Evolutionary conservation across 2,113 vertebrate species (phyloP), one percentile per base, ranked within the genome.

Genomic region (Oreocharis arfaki): DNA sequence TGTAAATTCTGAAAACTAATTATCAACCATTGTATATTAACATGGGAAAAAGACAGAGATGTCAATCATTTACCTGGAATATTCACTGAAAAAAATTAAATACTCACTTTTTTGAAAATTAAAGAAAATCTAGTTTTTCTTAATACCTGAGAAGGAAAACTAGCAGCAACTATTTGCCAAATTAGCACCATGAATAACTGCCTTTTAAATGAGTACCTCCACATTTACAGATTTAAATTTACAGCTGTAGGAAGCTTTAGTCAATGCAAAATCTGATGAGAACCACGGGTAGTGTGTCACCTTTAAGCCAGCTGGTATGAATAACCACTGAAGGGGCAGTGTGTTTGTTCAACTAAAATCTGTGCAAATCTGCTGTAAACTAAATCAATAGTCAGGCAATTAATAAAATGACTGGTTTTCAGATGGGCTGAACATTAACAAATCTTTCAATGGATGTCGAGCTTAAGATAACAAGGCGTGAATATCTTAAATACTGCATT

Each of bases 251-350:
- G 11, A 32, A 28, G 13, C 50, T 75, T 79, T 28, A 49, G 21
- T 4, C 61, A 39, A 41, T 24, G 13, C 5, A 46, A 80, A 89
- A 46, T 17, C 13, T 68, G 27, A 77, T 2, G 20, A 69, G 26
- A 55, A 50, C 14, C 1, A 14, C 9, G 33, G 27, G 24, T 7
- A 83, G 4, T 1, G 0, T 19, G 7, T 49, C 17, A 57, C 30
- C 12, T 75, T 91, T 63, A 73, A 84, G 10, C 9, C 63, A 49
- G 9, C 10, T 63, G 23, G 26, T 28, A 68, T 1, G 1, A 80
- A 53, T 37, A 84, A 80, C 7, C 35, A 64, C 23, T 44, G n/a
- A 41, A 67, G 9, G 8, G 6, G 5, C 0, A 0, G 7, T 18
- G 5, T 44, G 16, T 61, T 84, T 74, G 3, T 35, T 71, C 28